Base-by-base conservation (phyloP, 1,140 invertebrate species). In the Globodera rostochiensis region DNA sequence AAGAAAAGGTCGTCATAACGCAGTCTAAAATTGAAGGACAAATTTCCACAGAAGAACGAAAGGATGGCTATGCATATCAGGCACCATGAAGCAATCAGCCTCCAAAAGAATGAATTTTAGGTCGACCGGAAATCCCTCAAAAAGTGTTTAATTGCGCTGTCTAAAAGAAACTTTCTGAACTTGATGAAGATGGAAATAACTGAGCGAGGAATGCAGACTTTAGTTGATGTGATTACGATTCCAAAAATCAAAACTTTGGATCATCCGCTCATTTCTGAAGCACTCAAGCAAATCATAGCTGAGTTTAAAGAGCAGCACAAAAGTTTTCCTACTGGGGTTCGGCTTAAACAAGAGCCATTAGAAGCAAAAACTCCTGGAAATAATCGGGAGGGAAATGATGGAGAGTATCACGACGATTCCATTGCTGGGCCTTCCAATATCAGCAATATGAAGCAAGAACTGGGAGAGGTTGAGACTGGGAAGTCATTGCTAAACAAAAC, bases 61-160 rank as follows among this genome's bases (percentile, higher is more conserved):
- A 71, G 9, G 82, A 77, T 3, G 87, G 87, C 53, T 88, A 87
- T 64, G 47, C 77, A 19, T 87, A 80, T 67, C 45, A 73, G 86
- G 86, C 83, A 77, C 21, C 46, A 77, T 60, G 47, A 71, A 21
- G 53, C 36, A 36, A 9, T 77, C 45, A 53, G 13, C 21, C 15
- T 36, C 19, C 11, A 25, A 73, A 45, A 7, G 25, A 45, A 36
- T 36, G 11, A 21, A 70, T 83, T 89, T 50, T 70, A 88, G 87
- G 82, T 88, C 46, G 87, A 88, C 80, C 88, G 88, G 71, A 88
- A 88, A 69, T 89, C 88, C 5, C 47, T 88, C 5, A 73, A 85
- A 60, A 88, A 88, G 73, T 88, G 85, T 77, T 53, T 88, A 7
- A 67, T 85, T 6, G 87, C 88, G 13, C 71, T 88, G 6, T 74